Base-by-base conservation (phyloP, 2,888 invertebrate species). In the Hofmannophila pseudospretella region DNA sequence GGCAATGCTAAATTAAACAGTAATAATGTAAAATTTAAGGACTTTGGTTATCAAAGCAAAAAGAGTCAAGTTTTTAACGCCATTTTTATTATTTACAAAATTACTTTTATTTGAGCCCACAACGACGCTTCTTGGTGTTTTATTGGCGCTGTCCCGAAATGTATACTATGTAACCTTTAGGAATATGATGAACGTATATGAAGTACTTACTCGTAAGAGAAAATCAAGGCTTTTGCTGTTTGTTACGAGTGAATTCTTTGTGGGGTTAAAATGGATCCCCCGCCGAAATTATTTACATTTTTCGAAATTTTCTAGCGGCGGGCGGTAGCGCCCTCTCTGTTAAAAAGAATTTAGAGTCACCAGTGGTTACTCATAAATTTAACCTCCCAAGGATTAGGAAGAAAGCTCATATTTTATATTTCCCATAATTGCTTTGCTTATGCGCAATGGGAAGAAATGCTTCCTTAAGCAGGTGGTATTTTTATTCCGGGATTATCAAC, bases 401-500 rank as follows among this genome's bases (percentile, higher is more conserved):
- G 47, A 59, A 60, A 57, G 45, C 40, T 45, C 36, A 34, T 45
- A 46, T 47, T 52, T 55, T 54, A 55, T 54, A 55, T 61, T 52
- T 50, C 47, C 50, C 50, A 49, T 55, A 60, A 61, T 61, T 61
- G 59, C 54, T 51, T n/a, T n/a, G n/a, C n/a, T n/a, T n/a, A n/a
- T 51, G 54, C 47, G 45, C 49, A 45, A 49, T 49, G 47, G 32
- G 37, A 46, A 38, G 47, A 44, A 29, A 28, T 37, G 33, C 23
- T n/a, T 42, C 45, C 49, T 42, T 42, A 49, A 49, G 44, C 45
- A 42, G 44, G 49, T 23, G 44, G 49, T 23, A 33, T 42, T 52
- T 47, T 54, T 39, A 47, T 40, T 35, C 38, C 22, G 29, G 33
- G 41, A 40, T 46, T 43, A 49, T 23, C 10, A n/a, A 34, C 30